A percentile compares a stretch with the other conserved stretches of the same genome.
Conservation (phyloP, 2,888 invertebrate genomes). For the Apoda limacodes region DNA sequence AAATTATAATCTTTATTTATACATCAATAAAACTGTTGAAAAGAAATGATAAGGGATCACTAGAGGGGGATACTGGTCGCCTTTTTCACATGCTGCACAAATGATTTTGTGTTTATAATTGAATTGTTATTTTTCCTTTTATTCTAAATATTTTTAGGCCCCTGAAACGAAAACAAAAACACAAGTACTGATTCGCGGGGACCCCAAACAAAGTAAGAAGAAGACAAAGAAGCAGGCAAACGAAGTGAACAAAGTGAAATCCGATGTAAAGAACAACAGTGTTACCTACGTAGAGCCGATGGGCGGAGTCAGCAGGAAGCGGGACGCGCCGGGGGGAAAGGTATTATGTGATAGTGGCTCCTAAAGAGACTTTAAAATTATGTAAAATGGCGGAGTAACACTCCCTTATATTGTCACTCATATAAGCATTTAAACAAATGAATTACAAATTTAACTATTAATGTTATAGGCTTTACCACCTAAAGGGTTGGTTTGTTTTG, state of each 20-base stretch:
- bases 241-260: slow-evolving; percentile 34
- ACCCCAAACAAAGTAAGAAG: slow-evolving; percentile 28
- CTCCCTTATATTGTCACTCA: not conserved
- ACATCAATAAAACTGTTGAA: too few species aligned
- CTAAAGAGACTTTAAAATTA: slow-evolving; percentile 11
- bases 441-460: too few species aligned
- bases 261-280: slow-evolving; percentile 21
- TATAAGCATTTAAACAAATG: too few species aligned
- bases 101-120: slow-evolving; percentile 1
- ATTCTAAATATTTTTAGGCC: too few species aligned
- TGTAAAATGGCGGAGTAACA: slow-evolving; percentile 1
- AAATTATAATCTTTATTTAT: too few species aligned
- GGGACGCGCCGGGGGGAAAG: slow-evolving; percentile 40
- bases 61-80: not conserved
- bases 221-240: slow-evolving; percentile 25
- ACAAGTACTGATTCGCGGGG: slow-evolving; percentile 55
- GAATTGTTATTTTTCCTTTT: not conserved
- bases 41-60: too few species aligned
- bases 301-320: slow-evolving; percentile 47
- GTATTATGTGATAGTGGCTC: too few species aligned
- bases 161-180: slow-evolving; percentile 64
- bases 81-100: not conserved
- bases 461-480: too few species aligned
- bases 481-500: too few species aligned
- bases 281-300: slow-evolving; percentile 50